Evolutionary conservation across 2,888 invertebrate genomes (phyloP), one percentile per base, ranked within the genome.

Genomic region (Lasioglossum marginatum): DNA sequence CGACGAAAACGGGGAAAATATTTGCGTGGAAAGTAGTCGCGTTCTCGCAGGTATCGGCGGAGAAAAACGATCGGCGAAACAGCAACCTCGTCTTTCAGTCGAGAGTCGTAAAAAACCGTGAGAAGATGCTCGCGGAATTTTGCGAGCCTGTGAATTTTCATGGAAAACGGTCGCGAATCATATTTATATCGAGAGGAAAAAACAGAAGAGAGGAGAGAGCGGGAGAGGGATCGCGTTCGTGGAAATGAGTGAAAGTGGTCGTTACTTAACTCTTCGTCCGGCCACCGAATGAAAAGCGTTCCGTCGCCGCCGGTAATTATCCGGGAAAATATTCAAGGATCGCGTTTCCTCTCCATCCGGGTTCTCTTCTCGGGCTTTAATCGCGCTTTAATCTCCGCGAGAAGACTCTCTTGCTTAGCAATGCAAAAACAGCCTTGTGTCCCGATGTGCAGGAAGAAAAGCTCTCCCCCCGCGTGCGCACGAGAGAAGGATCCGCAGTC

Each of bases 241-340:
- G 86, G 86, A 90, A 90, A 90, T 85, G 83, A 89, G 90, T 66
- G 90, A 90, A 90, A 90, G 90, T 90, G 77, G 77, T 83, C 81
- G 83, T 90, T 90, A 89, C 87, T 90, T 80, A 81, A 90, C 85
- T 86, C 48, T 31, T 63, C 79, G 81, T 77, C 78, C 82, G 79
- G 72, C 79, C 81, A 48, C 52, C 77, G 81, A 78, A 78, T 76
- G 83, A 90, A 90, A 87, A 88, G 71, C 79, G 66, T 77, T 88
- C 82, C 79, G 82, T 84, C 79, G 74, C 23, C 81, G 73, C 16
- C 34, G 80, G 68, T 87, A 90, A 90, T 90, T 90, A 89, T 74
- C 77, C 86, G 75, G 66, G 71, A 74, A 88, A 86, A 85, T 86
- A 84, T 87, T 80, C 82, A 76, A 81, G 75, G 70, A 82, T 86